These are phyloP conservation scores for Notolepis coatsorum DNA, from an alignment of 2,797 vertebrate genomes.

Conservation along the genomic window DNA sequence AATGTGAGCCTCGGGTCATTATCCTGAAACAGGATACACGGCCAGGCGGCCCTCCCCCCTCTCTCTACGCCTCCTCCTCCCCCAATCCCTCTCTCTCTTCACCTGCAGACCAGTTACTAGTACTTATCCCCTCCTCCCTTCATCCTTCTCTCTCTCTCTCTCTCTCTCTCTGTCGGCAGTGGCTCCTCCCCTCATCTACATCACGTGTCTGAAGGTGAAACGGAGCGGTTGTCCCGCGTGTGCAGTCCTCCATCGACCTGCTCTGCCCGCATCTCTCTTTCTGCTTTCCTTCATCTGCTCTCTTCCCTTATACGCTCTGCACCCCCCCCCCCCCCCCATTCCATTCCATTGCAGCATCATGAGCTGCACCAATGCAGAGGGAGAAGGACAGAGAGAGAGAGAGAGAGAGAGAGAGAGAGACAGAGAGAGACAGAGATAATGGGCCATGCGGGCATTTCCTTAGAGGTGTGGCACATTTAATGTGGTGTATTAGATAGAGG, in stretches of 20 bases:
- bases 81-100: slow-evolving; percentile 41
- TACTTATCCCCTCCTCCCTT: slow-evolving; percentile 37
- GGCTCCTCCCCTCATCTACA: slow-evolving; percentile 22
- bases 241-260: slow-evolving; percentile 13
- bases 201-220: slow-evolving; percentile 70
- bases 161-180: slow-evolving; percentile 32
- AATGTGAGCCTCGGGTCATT: slow-evolving; percentile 74
- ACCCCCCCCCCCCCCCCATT: not conserved
- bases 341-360: not conserved
- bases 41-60: slow-evolving; percentile 47
- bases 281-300: not conserved
- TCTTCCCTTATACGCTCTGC: slow-evolving; percentile 11
- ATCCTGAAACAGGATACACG: slow-evolving; percentile 77
- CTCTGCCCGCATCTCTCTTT: slow-evolving; percentile 2
- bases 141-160: not conserved
- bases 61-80: slow-evolving; percentile 30
- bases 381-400: slow-evolving; percentile 1
- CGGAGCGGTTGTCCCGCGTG: slow-evolving; percentile 34
- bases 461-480: slow-evolving; percentile 21
- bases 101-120: slow-evolving; percentile 61
- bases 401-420: not conserved
- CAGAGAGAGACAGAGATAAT: slow-evolving; percentile 4
- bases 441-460: slow-evolving; percentile 7
- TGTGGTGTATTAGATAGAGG: not conserved
- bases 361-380: slow-evolving; percentile 24